Percentiles rank a stretch among this genome's conserved stretches.
Evolutionary conservation across 2,888 invertebrate genomes (phyloP).

Genomic region (Formica aserva): DNA sequence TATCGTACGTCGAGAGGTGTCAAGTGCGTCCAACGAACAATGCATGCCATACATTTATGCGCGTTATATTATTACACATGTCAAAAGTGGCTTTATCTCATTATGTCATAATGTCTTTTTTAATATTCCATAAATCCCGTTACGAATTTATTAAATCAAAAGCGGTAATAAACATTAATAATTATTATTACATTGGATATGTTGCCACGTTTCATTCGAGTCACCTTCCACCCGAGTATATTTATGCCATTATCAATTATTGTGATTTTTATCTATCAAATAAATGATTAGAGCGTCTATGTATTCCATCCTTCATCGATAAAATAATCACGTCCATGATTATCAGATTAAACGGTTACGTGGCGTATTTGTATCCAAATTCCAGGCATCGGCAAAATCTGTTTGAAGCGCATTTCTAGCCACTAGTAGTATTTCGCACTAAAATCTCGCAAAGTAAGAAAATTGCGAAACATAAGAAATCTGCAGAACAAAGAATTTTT

Average conservation of each 20-base stretch:
- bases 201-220: conserved; percentile 38
- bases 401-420: neutral
- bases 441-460: neutral
- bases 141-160: conserved; percentile 48
- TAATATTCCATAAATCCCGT: conserved; percentile 45
- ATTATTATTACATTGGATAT: conserved; percentile 27
- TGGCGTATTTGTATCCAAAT: neutral
- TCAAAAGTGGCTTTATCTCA: conserved; percentile 38
- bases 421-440: neutral
- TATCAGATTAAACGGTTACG: conserved; percentile 5
- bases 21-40: conserved; percentile 44
- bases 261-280: conserved; percentile 36
- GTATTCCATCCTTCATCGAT: neutral
- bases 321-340: conserved; percentile 4
- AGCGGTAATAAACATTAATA: conserved; percentile 48
- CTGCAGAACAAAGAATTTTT: neutral
- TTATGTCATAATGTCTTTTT: conserved; percentile 50
- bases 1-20: conserved; percentile 51
- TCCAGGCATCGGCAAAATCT: neutral
- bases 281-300: conserved; percentile 27
- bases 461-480: neutral
- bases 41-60: conserved; percentile 43
- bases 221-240: conserved; percentile 9
- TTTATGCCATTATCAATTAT: conserved; percentile 43
- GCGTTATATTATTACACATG: conserved; percentile 30